Percentiles rank a stretch among this genome's conserved stretches.
Evolutionary conservation across 2,888 invertebrate genomes (phyloP).

Genomic region (Ochropleura leucogaster): DNA sequence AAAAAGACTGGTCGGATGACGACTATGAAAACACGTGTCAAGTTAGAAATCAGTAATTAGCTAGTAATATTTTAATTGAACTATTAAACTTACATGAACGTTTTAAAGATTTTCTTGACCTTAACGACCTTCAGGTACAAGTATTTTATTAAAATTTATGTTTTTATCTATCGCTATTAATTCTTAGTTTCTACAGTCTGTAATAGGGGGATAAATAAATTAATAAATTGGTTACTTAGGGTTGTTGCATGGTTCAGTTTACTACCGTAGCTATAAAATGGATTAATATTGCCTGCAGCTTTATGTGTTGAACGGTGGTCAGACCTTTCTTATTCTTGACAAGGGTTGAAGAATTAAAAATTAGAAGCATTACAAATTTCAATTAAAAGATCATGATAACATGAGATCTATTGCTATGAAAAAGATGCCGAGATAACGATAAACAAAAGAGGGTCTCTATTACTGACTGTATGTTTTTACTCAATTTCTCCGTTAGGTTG

Average conservation of each 20-base stretch:
- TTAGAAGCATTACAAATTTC: no score
- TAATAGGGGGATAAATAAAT: neutral
- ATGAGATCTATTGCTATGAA: neutral
- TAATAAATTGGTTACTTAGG: neutral
- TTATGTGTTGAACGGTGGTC: neutral
- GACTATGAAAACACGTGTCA: constrained; percentile 3
- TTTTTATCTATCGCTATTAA: neutral
- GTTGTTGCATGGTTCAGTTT: neutral
- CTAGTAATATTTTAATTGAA: constrained; percentile 8
- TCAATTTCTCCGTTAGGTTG: no score
- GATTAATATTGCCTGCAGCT: neutral
- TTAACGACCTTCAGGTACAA: neutral
- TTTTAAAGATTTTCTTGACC: neutral
- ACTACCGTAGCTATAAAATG: neutral
- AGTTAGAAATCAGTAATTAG: neutral
- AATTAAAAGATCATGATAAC: neutral
- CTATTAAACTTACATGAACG: constrained; percentile 10
- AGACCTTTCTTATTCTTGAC: neutral
- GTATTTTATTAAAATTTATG: no score
- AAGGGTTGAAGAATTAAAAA: neutral
- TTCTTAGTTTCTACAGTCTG: neutral
- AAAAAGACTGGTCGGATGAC: neutral
- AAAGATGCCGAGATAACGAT: neutral
- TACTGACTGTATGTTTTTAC: no score
- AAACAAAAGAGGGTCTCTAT: no score